Evolutionary conservation across 2,888 invertebrate genomes (phyloP).

Genomic region (Papilio demoleus): DNA sequence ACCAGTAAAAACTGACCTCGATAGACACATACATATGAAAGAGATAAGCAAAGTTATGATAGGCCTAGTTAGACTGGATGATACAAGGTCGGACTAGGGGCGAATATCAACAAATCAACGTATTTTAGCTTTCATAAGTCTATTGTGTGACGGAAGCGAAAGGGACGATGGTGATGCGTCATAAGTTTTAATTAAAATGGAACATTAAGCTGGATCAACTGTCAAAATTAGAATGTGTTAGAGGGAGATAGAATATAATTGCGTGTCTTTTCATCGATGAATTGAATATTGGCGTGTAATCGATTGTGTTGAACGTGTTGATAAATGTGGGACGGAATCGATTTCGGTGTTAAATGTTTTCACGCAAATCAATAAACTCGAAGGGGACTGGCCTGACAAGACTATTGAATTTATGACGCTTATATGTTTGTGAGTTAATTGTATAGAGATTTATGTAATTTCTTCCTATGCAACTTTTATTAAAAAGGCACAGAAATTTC

Average conservation of each 20-base stretch:
- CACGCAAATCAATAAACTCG: conserved; percentile 54
- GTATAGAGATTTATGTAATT: background rate
- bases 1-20: conserved; percentile 50
- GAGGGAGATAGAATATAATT: conserved; percentile 23
- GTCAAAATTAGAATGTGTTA: conserved; percentile 52
- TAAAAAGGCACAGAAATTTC: too few species aligned
- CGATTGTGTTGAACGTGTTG: conserved; percentile 59
- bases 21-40: conserved; percentile 42
- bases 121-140: conserved; percentile 59
- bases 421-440: background rate
- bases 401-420: conserved; percentile 9
- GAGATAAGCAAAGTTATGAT: conserved; percentile 43
- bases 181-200: conserved; percentile 81
- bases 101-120: conserved; percentile 73
- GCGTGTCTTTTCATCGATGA: conserved; percentile 42
- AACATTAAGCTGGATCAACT: conserved; percentile 67
- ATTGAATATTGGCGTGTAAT: conserved; percentile 71
- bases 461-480: background rate
- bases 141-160: conserved; percentile 57
- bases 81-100: conserved; percentile 63
- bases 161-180: conserved; percentile 72
- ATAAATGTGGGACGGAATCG: conserved; percentile 57
- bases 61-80: conserved; percentile 60
- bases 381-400: conserved; percentile 35
- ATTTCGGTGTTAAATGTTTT: conserved; percentile 62